phyloP scores from a whole-genome alignment of 2,888 invertebrate species.

The Hirtodrosophila confusa region DNA sequence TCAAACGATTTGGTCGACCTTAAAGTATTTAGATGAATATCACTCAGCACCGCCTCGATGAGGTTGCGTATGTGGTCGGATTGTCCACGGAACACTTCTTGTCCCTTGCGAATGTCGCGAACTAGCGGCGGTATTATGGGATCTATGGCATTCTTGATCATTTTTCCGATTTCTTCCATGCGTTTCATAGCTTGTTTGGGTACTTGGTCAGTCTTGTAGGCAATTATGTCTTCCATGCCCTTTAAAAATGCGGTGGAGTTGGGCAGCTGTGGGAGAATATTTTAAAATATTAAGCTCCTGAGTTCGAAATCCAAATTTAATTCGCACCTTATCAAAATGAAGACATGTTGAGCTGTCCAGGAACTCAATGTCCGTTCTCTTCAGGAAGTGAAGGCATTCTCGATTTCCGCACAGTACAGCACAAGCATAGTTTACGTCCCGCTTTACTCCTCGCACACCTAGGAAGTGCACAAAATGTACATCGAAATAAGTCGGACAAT shows the following conservation, averaged over 20 bases:
- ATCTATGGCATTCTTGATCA: slow-evolving; percentile 37
- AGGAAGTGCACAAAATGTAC: too few species aligned
- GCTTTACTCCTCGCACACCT: slow-evolving; percentile 63
- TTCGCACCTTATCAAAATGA: slow-evolving; percentile 46
- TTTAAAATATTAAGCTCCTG: background rate
- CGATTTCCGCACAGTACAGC: slow-evolving; percentile 55
- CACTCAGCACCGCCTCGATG: slow-evolving; percentile 54
- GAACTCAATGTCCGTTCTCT: slow-evolving; percentile 44
- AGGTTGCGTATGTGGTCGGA: slow-evolving; percentile 48
- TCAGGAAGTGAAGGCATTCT: slow-evolving; percentile 57
- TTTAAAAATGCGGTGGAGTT: slow-evolving; percentile 29
- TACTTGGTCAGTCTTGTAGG: slow-evolving; percentile 1
- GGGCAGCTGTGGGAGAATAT: slow-evolving; percentile 39
- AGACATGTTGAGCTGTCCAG: slow-evolving; percentile 61
- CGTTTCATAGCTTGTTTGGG: slow-evolving; percentile 37
- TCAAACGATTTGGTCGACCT: slow-evolving; percentile 51
- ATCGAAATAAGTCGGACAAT: too few species aligned
- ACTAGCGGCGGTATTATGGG: slow-evolving; percentile 46
- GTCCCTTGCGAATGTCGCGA: slow-evolving; percentile 50
- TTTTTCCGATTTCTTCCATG: slow-evolving; percentile 30
- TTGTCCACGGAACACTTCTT: slow-evolving; percentile 36
- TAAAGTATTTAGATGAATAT: slow-evolving; percentile 49
- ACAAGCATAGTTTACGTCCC: slow-evolving; percentile 63
- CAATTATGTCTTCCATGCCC: slow-evolving; percentile 36
- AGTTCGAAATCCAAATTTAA: too few species aligned